phyloP scores from a whole-genome alignment of 2,113 vertebrate genomes.

The Cisticola juncidis region DNA sequence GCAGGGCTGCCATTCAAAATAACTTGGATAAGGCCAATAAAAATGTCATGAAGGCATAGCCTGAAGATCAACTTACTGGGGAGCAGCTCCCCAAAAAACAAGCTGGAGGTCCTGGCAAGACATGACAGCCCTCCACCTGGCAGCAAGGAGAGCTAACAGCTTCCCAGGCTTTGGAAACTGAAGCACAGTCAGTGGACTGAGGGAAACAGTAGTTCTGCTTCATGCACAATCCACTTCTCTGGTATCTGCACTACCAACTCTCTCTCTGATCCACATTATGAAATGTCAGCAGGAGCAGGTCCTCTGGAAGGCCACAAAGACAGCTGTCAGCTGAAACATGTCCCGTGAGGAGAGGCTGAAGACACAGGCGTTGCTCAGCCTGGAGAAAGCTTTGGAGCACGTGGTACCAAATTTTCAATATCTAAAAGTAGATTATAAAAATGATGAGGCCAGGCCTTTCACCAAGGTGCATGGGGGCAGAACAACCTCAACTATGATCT shows the following conservation, averaged over 20 bases:
- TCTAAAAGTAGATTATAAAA: background rate
- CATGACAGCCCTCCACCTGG: background rate
- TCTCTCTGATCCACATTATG: background rate
- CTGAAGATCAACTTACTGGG: background rate
- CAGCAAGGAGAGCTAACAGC: background rate
- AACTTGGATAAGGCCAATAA: background rate
- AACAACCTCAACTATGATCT: background rate
- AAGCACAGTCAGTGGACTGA: background rate
- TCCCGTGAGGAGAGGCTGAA: background rate
- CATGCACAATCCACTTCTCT: background rate
- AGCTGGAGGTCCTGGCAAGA: background rate
- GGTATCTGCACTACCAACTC: background rate
- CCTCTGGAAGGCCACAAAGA: background rate
- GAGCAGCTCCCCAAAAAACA: background rate
- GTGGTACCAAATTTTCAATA: background rate
- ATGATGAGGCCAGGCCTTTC: background rate
- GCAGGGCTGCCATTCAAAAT: background rate
- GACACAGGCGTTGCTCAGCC: background rate
- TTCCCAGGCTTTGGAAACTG: background rate
- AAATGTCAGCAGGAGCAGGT: background rate
- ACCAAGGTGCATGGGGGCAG: background rate
- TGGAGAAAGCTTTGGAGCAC: background rate
- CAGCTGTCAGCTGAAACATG: fast-evolving
- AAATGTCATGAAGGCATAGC: background rate
- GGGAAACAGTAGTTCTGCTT: background rate